Evolutionary conservation across 2,888 invertebrate genomes (phyloP), one percentile per base, ranked within the genome.

Genomic region (Theretra japonica): DNA sequence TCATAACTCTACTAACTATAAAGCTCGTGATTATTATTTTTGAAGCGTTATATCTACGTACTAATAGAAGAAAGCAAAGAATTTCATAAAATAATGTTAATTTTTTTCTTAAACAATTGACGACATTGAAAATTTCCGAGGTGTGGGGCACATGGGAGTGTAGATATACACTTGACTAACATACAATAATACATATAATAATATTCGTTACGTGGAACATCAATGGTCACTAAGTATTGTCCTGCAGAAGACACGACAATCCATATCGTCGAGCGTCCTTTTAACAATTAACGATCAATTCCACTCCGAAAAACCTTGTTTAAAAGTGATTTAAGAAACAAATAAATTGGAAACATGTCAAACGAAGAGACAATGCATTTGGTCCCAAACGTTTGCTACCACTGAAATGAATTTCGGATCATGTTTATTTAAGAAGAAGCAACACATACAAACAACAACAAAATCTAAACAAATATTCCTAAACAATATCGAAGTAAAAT

Each of bases 121-220:
- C 71, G 76, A 76, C 76, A 75, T 75, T 75, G 77, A 71, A 81
- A 79, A 78, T 77, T 75, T 76, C 75, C 80, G 73, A 79, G 80
- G 78, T 79, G 80, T 78, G 75, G 79, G 76, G 72, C 73, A 77
- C 71, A 74, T 72, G 56, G 72, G 59, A 70, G 73, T 78, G 28
- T 28, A 28, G 28, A 28, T 28, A 28, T 28, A 76, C 79, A 77
- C 77, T 72, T 75, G 78, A 79, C 78, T 80, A 77, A 82, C 79
- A 80, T 81, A 79, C 77, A 82, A 84, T 75, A 81, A 79, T 83
- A 77, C 69, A 83, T 82, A 80, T 82, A 41, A 71, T 28, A 68
- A 25, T 28, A 59, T 58, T 81, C 72, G 75, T 82, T 84, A 85
- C 77, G 82, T 77, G 77, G 75, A 82, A 85, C 82, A 83, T 79